Base-by-base conservation (phyloP, 1,140 invertebrate species). In the Tachypleus tridentatus region DNA sequence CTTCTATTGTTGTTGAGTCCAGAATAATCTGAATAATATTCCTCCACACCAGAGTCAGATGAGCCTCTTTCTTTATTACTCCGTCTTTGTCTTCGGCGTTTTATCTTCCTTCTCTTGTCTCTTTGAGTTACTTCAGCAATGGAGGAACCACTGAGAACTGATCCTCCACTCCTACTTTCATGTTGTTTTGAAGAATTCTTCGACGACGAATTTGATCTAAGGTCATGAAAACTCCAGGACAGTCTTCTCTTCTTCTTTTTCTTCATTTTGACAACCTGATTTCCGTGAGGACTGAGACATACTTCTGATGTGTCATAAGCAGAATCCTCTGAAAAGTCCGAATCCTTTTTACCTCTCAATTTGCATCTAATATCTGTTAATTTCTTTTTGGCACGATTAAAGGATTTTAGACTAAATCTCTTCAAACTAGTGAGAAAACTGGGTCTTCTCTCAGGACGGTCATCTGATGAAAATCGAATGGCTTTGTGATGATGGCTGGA, bases 271-370 rank as follows among this genome's bases (percentile, higher is more conserved):
- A 48, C 63, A 54, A n/a, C 8, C 49, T 48, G 60, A 61, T 56
- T 61, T n/a, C 67, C 67, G 5, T 53, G 58, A 3, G 67, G 67
- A 49, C 67, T 68, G 5, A 65, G 52, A 50, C 67, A 68, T 9
- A 68, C 64, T 63, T 68, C 67, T 6, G 67, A 68, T 5, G 64
- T 66, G 29, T 67, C 66, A 54, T 68, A 68, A 58, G 67, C 67
- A 6, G 67, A 68, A 51, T 68, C 67, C 54, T 65, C 64, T 5
- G 67, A 68, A n/a, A 61, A 58, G 4, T 68, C 67, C 8, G 64
- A 65, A 10, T 64, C 65, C 50, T 61, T 61, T 48, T 68, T 68
- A 6, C 47, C 67, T 62, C 58, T 68, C 1, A 68, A 4, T 51
- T 56, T 58, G 4, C 56, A 63, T 58, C 64, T 63, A 51, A 68